Evolutionary conservation across 2,888 invertebrate species (phyloP).

Genomic region (Aphidius colemani): DNA sequence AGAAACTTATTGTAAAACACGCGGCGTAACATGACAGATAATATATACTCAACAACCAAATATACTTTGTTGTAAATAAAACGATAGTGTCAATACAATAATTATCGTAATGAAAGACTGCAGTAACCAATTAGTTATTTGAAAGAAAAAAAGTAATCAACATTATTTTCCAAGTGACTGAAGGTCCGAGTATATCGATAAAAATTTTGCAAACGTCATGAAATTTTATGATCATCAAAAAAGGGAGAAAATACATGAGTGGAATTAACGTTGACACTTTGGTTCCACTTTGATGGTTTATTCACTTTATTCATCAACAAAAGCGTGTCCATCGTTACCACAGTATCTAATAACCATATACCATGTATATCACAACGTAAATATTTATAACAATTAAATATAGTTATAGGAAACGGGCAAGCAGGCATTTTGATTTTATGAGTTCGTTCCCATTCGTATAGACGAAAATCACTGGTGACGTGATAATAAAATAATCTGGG

Average conservation of each 20-base stretch:
- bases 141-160: not conserved
- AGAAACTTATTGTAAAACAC: constrained; percentile 53
- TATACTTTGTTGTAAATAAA: too few relatives aligned
- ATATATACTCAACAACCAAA: constrained; percentile 30
- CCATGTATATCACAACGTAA: too few relatives aligned
- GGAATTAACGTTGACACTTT: constrained; percentile 20
- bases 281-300: constrained; percentile 32
- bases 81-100: not conserved
- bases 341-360: constrained; percentile 12
- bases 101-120: not conserved
- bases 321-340: constrained; percentile 26
- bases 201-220: constrained; percentile 16
- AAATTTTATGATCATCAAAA: constrained; percentile 31
- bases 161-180: not conserved
- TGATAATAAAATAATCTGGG: constrained; percentile 60
- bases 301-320: constrained; percentile 22
- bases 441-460: constrained; percentile 46
- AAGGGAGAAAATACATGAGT: constrained; percentile 10
- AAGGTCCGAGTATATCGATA: not conserved
- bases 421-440: constrained; percentile 24
- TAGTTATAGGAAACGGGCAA: not conserved
- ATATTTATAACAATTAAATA: too few relatives aligned
- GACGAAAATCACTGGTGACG: constrained; percentile 57
- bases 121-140: not conserved
- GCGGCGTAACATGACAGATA: constrained; percentile 49